Evolutionary conservation across 2,113 vertebrate genomes (phyloP).

Genomic region (Xerus inauris): DNA sequence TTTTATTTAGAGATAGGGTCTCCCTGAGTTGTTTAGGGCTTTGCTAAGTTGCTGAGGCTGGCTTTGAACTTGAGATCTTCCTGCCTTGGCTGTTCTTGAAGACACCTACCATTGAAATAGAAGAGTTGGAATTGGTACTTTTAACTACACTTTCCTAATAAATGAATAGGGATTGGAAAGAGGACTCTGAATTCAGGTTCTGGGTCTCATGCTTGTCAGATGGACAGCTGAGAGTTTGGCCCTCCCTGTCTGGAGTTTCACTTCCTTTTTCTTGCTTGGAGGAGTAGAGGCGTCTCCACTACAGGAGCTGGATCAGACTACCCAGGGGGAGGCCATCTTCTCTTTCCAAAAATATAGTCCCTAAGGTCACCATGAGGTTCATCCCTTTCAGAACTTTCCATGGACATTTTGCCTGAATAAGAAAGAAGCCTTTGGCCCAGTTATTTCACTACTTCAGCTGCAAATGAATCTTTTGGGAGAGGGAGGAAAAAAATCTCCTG

Average conservation of each 20-base stretch:
- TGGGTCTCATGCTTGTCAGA: background rate
- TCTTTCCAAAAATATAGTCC: slow-evolving; percentile 40
- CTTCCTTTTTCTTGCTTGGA: background rate
- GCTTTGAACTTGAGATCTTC: no score
- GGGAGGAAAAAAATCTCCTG: slow-evolving; percentile 5
- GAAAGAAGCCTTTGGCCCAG: slow-evolving; percentile 81
- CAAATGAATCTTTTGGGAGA: slow-evolving; percentile 77
- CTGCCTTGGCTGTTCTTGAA: background rate
- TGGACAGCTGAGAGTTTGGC: background rate
- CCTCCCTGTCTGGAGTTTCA: background rate
- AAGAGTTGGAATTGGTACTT: background rate
- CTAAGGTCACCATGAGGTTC: slow-evolving; percentile 53
- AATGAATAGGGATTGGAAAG: background rate
- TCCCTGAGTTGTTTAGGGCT: no score
- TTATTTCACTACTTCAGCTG: slow-evolving; percentile 83
- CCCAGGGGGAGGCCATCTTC: background rate
- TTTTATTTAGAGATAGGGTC: no score
- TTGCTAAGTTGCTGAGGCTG: no score
- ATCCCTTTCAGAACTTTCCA: slow-evolving; percentile 44
- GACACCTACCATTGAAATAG: background rate
- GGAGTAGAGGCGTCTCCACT: background rate
- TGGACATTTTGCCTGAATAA: slow-evolving; percentile 66
- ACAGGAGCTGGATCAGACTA: background rate
- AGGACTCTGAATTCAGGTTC: background rate
- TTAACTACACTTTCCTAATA: background rate